Percentiles rank a stretch among this genome's conserved stretches.
Conservation (phyloP, 2,888 invertebrate species). For the Polydrusus cervinus region DNA sequence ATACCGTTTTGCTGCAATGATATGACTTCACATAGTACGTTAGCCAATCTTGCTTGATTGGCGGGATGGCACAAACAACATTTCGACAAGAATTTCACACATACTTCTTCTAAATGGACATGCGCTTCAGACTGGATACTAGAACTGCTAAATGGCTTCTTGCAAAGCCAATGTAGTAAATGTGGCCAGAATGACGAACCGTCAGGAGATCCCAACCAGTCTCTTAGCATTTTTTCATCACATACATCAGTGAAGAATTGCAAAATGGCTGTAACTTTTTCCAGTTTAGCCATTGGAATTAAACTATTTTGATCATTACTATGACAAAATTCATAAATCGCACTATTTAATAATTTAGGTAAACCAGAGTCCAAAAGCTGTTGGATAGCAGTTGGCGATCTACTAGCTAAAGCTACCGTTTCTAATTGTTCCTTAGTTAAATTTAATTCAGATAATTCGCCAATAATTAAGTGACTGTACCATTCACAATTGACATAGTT, state of each 20-base stretch:
- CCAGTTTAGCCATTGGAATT: slow-evolving; percentile 74
- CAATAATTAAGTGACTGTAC: slow-evolving; percentile 75
- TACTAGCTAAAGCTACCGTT: slow-evolving; percentile 85
- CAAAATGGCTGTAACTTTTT: slow-evolving; percentile 79
- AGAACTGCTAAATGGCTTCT: slow-evolving; percentile 64
- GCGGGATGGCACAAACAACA: slow-evolving; percentile 89
- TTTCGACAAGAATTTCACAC: slow-evolving; percentile 87
- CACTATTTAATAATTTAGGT: slow-evolving; percentile 77
- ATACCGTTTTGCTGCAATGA: slow-evolving; percentile 80
- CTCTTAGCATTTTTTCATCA: slow-evolving; percentile 86
- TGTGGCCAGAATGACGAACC: slow-evolving; percentile 92
- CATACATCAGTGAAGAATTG: slow-evolving; percentile 89
- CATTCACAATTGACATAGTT: slow-evolving; percentile 70
- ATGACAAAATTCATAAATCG: slow-evolving; percentile 74
- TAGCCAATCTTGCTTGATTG: slow-evolving; percentile 89
- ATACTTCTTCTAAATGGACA: slow-evolving; percentile 81
- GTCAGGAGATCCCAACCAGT: slow-evolving; percentile 88
- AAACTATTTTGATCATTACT: slow-evolving; percentile 59
- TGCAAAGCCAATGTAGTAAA: slow-evolving; percentile 83
- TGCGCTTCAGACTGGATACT: slow-evolving; percentile 69
- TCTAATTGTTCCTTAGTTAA: slow-evolving; percentile 80
- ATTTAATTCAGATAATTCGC: slow-evolving; percentile 74
- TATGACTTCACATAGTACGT: slow-evolving; percentile 85
- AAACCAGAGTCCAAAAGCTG: slow-evolving; percentile 86
- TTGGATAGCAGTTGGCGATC: slow-evolving; percentile 85